Evolutionary conservation across 1,140 invertebrate species (phyloP).

Genomic region (Diachasmimorpha longicaudata): DNA sequence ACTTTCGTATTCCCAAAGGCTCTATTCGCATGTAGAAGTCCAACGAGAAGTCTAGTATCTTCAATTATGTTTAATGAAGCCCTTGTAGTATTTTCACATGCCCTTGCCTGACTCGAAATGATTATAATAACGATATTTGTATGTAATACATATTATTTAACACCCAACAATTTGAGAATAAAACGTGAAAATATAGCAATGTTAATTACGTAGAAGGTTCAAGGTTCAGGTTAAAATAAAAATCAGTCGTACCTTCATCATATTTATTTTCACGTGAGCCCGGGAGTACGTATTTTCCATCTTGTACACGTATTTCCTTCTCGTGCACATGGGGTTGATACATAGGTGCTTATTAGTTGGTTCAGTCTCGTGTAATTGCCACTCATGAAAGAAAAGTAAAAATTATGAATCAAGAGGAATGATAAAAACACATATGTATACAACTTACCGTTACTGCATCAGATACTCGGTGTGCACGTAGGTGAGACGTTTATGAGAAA

Average conservation of each 20-base stretch:
- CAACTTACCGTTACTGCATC: neutral
- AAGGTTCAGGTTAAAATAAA: neutral
- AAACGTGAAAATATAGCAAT: neutral
- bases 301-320: neutral
- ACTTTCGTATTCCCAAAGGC: too few relatives aligned
- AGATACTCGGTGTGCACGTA: too few relatives aligned
- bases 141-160: neutral
- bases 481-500: neutral
- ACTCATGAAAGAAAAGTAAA: neutral
- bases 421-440: neutral
- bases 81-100: too few relatives aligned
- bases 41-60: too few relatives aligned
- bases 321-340: neutral
- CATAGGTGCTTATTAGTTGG: slow-evolving; percentile 1
- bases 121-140: neutral
- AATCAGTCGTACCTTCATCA: neutral
- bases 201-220: neutral
- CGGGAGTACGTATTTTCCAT: neutral
- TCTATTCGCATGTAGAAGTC: too few relatives aligned
- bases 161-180: neutral
- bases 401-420: neutral
- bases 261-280: slow-evolving; percentile 1
- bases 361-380: slow-evolving; percentile 5
- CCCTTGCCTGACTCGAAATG: too few relatives aligned
- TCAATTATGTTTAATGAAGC: too few relatives aligned